A percentile compares a stretch with the other conserved stretches of the same genome.
phyloP scores from a whole-genome alignment of 2,888 invertebrate genomes.

The Rambutsinella grinnellia region DNA sequence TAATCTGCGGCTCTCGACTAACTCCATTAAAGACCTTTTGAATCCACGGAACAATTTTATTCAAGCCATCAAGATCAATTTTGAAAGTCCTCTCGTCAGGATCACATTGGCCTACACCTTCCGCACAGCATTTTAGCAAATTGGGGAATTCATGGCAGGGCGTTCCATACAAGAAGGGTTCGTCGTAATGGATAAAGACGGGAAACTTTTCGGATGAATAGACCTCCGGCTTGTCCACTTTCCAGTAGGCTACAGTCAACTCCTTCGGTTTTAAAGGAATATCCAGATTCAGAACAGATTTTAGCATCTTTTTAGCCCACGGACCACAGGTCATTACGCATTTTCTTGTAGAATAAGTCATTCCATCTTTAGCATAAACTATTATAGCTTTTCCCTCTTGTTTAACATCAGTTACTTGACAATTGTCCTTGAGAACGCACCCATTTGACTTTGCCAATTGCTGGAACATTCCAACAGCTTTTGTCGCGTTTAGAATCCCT shows the following conservation, averaged over 20 bases:
- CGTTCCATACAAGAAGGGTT: slow-evolving; percentile 51
- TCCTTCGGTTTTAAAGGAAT: slow-evolving; percentile 51
- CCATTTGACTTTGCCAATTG: slow-evolving; percentile 47
- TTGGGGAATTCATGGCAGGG: slow-evolving; percentile 61
- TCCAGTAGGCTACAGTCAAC: slow-evolving; percentile 58
- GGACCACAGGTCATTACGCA: slow-evolving; percentile 60
- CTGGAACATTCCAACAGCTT: slow-evolving; percentile 62
- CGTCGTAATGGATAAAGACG: slow-evolving; percentile 61
- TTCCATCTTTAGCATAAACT: not conserved
- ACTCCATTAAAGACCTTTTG: slow-evolving; percentile 49
- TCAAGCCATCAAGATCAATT: slow-evolving; percentile 24
- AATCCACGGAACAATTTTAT: slow-evolving; percentile 51
- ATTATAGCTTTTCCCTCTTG: slow-evolving; percentile 8
- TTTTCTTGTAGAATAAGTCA: slow-evolving; percentile 41
- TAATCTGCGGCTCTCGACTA: slow-evolving; percentile 41
- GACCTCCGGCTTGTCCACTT: slow-evolving; percentile 41
- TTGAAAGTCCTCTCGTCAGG: slow-evolving; percentile 54
- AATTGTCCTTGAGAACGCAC: slow-evolving; percentile 54
- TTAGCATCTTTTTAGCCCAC: slow-evolving; percentile 61
- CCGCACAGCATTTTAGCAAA: slow-evolving; percentile 39
- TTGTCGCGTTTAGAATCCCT: slow-evolving; percentile 64
- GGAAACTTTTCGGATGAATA: slow-evolving; percentile 58
- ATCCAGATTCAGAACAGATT: slow-evolving; percentile 13
- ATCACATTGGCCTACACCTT: slow-evolving; percentile 34
- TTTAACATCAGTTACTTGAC: slow-evolving; percentile 38